Evolutionary conservation across 2,113 vertebrate genomes (phyloP).

Genomic region (Stigmatopora argus): DNA sequence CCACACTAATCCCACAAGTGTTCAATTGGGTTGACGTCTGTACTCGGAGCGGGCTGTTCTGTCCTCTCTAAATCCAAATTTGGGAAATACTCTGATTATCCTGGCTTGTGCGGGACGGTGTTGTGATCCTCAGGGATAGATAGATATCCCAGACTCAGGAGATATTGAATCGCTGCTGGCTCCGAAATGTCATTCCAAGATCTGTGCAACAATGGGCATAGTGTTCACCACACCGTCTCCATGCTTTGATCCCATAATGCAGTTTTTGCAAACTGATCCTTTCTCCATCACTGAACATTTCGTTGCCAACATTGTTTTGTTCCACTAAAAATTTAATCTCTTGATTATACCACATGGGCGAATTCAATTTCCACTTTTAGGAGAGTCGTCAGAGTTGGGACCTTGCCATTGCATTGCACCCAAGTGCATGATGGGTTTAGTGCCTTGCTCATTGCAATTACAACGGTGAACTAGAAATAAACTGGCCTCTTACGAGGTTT

Average conservation of each 20-base stretch:
- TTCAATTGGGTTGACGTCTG: neutral
- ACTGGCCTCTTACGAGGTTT: neutral
- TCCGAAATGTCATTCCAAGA: conserved; percentile 2
- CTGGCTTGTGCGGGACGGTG: neutral
- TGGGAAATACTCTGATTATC: neutral
- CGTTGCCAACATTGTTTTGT: neutral
- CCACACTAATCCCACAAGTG: neutral
- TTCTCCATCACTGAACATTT: neutral
- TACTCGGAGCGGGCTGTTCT: neutral
- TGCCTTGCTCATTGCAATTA: neutral
- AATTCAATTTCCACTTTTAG: conserved; percentile 1
- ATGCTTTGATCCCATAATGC: neutral
- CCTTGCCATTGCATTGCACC: neutral
- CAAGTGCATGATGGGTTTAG: neutral
- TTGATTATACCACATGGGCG: conserved; percentile 1
- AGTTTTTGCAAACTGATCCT: neutral
- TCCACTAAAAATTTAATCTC: neutral
- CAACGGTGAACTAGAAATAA: neutral
- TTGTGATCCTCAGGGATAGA: neutral
- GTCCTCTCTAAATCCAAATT: conserved; percentile 1
- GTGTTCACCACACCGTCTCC: neutral
- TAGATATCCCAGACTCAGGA: neutral
- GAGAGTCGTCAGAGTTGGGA: neutral
- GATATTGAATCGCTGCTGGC: neutral
- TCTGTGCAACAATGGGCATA: neutral